Conservation (phyloP, 2,888 invertebrate genomes). For the Megalurothrips usitatus region DNA sequence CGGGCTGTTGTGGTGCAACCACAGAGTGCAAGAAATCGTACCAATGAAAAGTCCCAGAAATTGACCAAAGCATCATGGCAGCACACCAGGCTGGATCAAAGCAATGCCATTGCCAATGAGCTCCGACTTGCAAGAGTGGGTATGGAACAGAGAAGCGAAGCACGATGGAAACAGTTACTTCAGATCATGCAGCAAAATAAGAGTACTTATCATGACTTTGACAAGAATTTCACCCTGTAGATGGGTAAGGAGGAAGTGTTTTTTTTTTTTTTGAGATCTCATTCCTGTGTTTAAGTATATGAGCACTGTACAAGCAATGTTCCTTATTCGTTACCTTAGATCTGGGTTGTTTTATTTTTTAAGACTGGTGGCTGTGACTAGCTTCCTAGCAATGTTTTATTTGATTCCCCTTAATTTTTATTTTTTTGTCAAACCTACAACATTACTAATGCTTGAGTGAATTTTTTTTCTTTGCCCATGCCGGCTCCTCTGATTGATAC, state of each 20-base stretch:
- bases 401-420: not conserved
- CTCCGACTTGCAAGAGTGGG: slow-evolving; percentile 11
- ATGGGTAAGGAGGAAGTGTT: not conserved
- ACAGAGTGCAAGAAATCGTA: not conserved
- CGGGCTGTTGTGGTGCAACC: slow-evolving; percentile 1
- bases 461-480: slow-evolving; percentile 9
- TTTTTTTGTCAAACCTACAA: not conserved
- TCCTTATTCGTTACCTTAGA: not conserved
- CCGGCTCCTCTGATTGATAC: not conserved
- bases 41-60: slow-evolving; percentile 4
- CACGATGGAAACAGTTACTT: not conserved
- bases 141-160: not conserved
- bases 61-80: not conserved
- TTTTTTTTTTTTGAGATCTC: not conserved
- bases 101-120: slow-evolving; percentile 6
- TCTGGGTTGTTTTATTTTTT: too few species aligned
- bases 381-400: not conserved
- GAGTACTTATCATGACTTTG: not conserved
- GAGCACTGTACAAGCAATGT: not conserved
- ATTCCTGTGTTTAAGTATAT: not conserved
- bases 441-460: not conserved
- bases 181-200: slow-evolving; percentile 4
- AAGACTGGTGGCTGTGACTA: not conserved
- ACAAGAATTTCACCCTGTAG: slow-evolving; percentile 10
- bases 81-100: not conserved